A percentile compares a stretch with the other conserved stretches of the same genome.
These are phyloP conservation scores for Apostichopus japonicus DNA, from an alignment of 35 echinoderm and acorn worm species.

Conservation along the genomic window DNA sequence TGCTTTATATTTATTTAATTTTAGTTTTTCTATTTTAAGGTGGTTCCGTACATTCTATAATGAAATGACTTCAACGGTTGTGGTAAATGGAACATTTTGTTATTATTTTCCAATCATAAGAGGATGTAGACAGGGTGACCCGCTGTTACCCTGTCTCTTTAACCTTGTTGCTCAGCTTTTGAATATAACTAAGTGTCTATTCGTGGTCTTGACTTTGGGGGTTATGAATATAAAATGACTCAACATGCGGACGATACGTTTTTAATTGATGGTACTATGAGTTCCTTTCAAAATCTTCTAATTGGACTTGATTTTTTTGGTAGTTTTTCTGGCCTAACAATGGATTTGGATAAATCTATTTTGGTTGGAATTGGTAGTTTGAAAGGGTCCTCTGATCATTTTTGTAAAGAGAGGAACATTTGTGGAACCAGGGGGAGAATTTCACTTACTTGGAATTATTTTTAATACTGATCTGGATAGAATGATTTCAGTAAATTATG, in stretches of 20 bases:
- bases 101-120: conserved; percentile 3
- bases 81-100: neutral
- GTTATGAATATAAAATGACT: too few relatives aligned
- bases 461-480: conserved; percentile 5
- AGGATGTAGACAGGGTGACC: neutral
- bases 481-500: neutral
- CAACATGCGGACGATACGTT: conserved; percentile 7
- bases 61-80: neutral
- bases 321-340: too few relatives aligned
- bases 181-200: neutral
- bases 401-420: too few relatives aligned
- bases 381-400: too few relatives aligned
- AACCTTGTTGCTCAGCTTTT: neutral
- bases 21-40: conserved; percentile 13
- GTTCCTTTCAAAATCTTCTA: too few relatives aligned
- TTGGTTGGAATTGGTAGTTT: too few relatives aligned
- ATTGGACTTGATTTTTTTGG: too few relatives aligned
- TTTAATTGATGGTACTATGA: neutral
- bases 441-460: neutral
- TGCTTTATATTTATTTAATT: neutral
- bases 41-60: conserved; percentile 11
- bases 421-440: too few relatives aligned
- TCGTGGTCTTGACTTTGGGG: neutral
- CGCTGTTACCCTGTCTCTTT: neutral
- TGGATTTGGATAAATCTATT: too few relatives aligned